Conservation (phyloP, 2,888 invertebrate species). For the Homarus gammarus region DNA sequence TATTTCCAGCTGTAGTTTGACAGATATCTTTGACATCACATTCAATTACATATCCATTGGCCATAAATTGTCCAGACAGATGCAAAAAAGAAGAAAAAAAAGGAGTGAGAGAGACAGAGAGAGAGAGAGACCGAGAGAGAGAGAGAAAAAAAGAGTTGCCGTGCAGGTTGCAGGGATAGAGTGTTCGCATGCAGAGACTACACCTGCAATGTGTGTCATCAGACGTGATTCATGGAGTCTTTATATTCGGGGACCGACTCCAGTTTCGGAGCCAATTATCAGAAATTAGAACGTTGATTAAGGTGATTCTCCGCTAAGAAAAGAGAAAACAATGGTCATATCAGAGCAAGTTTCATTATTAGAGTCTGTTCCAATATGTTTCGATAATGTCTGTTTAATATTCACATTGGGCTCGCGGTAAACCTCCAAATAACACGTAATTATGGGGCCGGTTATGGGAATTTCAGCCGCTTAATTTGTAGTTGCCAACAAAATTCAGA, state of each 20-base stretch:
- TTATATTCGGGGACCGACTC: conserved; percentile 27
- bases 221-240: conserved; percentile 48
- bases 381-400: conserved; percentile 69
- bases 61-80: conserved; percentile 10
- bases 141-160: not conserved
- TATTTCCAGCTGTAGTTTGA: not conserved
- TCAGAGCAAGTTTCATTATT: conserved; percentile 51
- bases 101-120: conserved; percentile 34
- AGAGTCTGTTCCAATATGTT: conserved; percentile 63
- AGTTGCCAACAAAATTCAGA: conserved; percentile 56
- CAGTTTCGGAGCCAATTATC: conserved; percentile 58
- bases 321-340: conserved; percentile 55
- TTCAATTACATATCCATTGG: conserved; percentile 33
- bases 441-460: conserved; percentile 59
- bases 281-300: conserved; percentile 67
- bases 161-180: not conserved
- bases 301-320: conserved; percentile 51
- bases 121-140: conserved; percentile 41
- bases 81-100: not conserved
- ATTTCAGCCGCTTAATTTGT: conserved; percentile 61
- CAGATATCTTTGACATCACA: conserved; percentile 18
- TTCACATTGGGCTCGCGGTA: conserved; percentile 53
- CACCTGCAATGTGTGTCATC: conserved; percentile 40
- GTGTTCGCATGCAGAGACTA: not conserved
- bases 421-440: conserved; percentile 58